Evolutionary conservation across 1,140 invertebrate genomes (phyloP), one percentile per base, ranked within the genome.

Genomic region (Aplysia californica): DNA sequence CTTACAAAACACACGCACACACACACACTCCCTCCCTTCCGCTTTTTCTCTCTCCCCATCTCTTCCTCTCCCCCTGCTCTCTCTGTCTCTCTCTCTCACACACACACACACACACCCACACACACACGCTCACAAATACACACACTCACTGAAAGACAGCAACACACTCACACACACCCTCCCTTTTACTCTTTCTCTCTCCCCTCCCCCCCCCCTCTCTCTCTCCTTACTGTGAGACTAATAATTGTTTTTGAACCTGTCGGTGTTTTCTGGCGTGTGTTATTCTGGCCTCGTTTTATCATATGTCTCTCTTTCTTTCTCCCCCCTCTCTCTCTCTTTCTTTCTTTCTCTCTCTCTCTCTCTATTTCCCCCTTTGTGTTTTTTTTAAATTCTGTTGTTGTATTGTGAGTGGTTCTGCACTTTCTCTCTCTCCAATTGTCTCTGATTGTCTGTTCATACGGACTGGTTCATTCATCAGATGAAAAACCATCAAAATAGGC

Each of bases 141-240:
- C 33, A 33, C 64, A 66, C 64, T n/a, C 64, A 29, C 64, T 33
- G 3, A 66, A n/a, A n/a, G n/a, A n/a, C n/a, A n/a, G n/a, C n/a
- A n/a, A n/a, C n/a, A n/a, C n/a, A n/a, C n/a, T n/a, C 64, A 66
- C 33, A 66, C 64, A 18, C 29, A 31, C 44, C n/a, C n/a, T 50
- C 10, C 44, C 10, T 15, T 50, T 50, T 10, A 10, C 10, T n/a
- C 44, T 50, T 15, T 50, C 44, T 50, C 10, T 50, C 10, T 50
- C 44, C 44, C 10, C 10, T 50, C n/a, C n/a, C 44, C 44, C n/a
- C 10, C n/a, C 44, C 44, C 10, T 50, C 44, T 50, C 44, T n/a
- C 64, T 29, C 4, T 29, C 33, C 33, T 35, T 29, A n/a, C 6
- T 36, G 26, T 31, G 29, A 10, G 21, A 3, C 33, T 31, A 33